These are phyloP conservation scores for Aphelocoma californica DNA, from an alignment of 2,797 vertebrate genomes.

Conservation along the genomic window DNA sequence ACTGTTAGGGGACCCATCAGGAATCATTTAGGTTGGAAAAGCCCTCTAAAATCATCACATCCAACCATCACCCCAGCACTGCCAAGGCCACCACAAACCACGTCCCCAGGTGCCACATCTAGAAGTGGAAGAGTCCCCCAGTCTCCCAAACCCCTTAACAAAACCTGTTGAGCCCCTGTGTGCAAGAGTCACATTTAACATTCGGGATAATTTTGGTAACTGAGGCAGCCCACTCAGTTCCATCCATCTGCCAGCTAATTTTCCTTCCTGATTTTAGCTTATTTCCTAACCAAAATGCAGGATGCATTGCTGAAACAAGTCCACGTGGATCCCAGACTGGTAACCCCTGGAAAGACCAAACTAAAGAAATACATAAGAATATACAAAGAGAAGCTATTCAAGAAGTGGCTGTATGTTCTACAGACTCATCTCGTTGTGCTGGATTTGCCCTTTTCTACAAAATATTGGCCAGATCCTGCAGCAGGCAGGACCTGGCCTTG, in stretches of 20 bases:
- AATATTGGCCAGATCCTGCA: background rate
- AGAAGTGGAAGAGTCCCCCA: too few species aligned
- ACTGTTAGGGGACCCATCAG: background rate
- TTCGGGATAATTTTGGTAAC: background rate
- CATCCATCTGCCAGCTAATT: background rate
- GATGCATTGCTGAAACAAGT: background rate
- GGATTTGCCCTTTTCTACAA: background rate
- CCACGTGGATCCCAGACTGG: fast-evolving
- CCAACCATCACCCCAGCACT: background rate
- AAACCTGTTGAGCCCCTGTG: background rate
- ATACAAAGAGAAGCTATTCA: background rate
- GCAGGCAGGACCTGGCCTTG: background rate
- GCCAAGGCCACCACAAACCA: background rate
- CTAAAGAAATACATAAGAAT: background rate
- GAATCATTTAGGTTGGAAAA: background rate
- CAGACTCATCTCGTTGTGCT: background rate
- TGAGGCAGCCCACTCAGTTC: background rate
- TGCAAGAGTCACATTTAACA: background rate
- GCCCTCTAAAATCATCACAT: background rate
- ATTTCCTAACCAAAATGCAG: background rate
- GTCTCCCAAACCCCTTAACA: background rate
- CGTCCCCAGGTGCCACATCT: background rate
- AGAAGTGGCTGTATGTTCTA: background rate
- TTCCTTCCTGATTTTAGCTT: background rate
- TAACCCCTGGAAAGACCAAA: background rate